Conservation (phyloP, 2,113 vertebrate species). For the Ellobius talpinus region DNA sequence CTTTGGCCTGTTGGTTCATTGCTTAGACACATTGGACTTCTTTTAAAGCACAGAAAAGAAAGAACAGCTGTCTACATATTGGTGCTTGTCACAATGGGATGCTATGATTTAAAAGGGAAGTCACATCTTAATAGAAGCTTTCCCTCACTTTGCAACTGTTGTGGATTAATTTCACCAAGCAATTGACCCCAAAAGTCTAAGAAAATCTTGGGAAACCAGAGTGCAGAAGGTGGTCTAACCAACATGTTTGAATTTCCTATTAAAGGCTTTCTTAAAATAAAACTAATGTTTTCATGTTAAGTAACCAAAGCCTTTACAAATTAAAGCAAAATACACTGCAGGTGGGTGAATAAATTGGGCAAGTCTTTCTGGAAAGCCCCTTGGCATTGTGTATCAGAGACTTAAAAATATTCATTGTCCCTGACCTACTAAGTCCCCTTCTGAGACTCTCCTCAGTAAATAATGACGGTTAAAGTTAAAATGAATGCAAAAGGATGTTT, state of each 20-base stretch:
- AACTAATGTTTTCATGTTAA: conserved; percentile 19
- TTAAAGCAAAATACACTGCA: conserved; percentile 48
- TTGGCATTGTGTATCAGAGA: conserved; percentile 38
- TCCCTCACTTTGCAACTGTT: conserved; percentile 56
- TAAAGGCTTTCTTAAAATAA: conserved; percentile 59
- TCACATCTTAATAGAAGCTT: conserved; percentile 64
- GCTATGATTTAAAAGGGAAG: conserved; percentile 60
- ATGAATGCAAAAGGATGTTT: conserved; percentile 66
- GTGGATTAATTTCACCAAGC: conserved; percentile 64
- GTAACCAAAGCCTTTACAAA: conserved; percentile 39
- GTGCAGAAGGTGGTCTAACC: neutral
- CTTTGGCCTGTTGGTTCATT: conserved; percentile 71
- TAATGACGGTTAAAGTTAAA: conserved; percentile 53
- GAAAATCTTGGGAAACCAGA: conserved; percentile 64
- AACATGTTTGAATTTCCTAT: neutral
- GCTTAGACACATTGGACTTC: conserved; percentile 60
- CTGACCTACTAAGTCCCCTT: conserved; percentile 45
- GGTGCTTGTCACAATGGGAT: conserved; percentile 66
- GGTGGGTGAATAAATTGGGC: conserved; percentile 17
- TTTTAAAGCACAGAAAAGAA: conserved; percentile 58
- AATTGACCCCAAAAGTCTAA: conserved; percentile 36
- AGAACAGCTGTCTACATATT: conserved; percentile 84
- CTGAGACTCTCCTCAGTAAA: conserved; percentile 55
- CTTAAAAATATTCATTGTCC: conserved; percentile 61
- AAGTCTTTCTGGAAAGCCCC: conserved; percentile 51